Percentiles rank a stretch among this genome's conserved stretches.
phyloP scores from a whole-genome alignment of 2,113 vertebrate species.

The Atherinomorus stipes region DNA sequence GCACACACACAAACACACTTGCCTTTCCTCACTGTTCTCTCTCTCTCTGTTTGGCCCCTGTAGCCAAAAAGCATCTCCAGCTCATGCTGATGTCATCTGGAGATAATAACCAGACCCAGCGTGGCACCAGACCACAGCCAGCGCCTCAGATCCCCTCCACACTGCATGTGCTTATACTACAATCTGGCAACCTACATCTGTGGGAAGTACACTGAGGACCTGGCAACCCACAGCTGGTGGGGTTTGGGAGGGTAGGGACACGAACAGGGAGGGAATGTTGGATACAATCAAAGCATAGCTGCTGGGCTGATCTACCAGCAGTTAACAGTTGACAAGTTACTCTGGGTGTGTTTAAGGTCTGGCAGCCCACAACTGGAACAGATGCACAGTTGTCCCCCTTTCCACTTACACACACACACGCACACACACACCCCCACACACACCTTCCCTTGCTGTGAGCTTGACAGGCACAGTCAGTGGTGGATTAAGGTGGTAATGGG shows the following conservation, averaged over 20 bases:
- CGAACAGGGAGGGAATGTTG: slow-evolving; percentile 5
- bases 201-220: slow-evolving; percentile 12
- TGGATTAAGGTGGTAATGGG: no score
- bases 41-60: slow-evolving; percentile 54
- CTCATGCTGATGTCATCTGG: slow-evolving; percentile 83
- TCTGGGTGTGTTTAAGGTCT: slow-evolving; percentile 18
- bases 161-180: slow-evolving; percentile 47
- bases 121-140: slow-evolving; percentile 70
- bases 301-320: slow-evolving; percentile 28
- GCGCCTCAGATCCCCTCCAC: slow-evolving; percentile 50
- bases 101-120: slow-evolving; percentile 80
- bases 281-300: slow-evolving; percentile 28
- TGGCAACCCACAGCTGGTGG: slow-evolving; percentile 52
- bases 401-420: no score
- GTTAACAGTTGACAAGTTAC: slow-evolving; percentile 39
- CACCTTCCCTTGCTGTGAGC: slow-evolving; percentile 2
- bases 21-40: neutral
- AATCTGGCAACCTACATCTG: slow-evolving; percentile 64
- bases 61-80: slow-evolving; percentile 81
- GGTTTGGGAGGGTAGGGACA: neutral
- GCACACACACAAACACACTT: slow-evolving; percentile 5
- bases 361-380: slow-evolving; percentile 31
- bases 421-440: no score
- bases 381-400: slow-evolving; percentile 5
- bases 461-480: neutral